A percentile compares a stretch with the other conserved stretches of the same genome.
These are phyloP conservation scores for Homalodisca vitripennis DNA, from an alignment of 1,140 invertebrate species.

Conservation along the genomic window DNA sequence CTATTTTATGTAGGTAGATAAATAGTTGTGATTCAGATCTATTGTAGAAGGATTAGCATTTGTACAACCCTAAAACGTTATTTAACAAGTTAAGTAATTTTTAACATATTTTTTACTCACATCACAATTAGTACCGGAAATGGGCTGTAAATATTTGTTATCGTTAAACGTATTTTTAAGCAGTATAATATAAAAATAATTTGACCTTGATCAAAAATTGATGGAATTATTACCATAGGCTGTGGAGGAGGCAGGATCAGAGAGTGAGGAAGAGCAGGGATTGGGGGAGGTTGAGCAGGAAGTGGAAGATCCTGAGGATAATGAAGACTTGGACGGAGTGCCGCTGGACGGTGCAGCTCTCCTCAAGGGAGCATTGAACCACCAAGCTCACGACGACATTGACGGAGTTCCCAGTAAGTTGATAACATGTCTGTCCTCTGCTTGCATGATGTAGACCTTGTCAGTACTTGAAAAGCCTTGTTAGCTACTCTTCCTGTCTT, in stretches of 20 bases:
- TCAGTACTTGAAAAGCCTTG: not conserved
- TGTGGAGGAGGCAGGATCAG: conserved; percentile 18
- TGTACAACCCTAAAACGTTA: too few species aligned
- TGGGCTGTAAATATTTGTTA: too few species aligned
- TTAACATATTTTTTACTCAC: too few species aligned
- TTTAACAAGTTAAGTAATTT: too few species aligned
- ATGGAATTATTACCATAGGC: too few species aligned
- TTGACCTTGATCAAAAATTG: too few species aligned
- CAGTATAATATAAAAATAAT: too few species aligned
- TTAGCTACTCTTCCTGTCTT: not conserved
- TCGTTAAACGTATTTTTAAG: too few species aligned
- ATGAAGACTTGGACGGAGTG: conserved; percentile 73
- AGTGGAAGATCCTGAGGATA: conserved; percentile 57
- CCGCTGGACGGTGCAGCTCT: conserved; percentile 82
- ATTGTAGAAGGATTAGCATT: too few species aligned
- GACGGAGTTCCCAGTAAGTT: conserved; percentile 70
- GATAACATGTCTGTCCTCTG: not conserved
- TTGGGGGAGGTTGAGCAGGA: conserved; percentile 41
- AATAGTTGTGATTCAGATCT: too few species aligned
- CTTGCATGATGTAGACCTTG: not conserved
- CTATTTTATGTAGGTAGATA: too few species aligned
- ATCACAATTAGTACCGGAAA: too few species aligned
- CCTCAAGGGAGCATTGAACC: conserved; percentile 58
- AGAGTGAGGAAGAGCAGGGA: conserved; percentile 25
- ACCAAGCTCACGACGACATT: conserved; percentile 60